These are phyloP conservation scores for Eulithis prunata DNA, from an alignment of 2,888 invertebrate genomes.

Conservation along the genomic window DNA sequence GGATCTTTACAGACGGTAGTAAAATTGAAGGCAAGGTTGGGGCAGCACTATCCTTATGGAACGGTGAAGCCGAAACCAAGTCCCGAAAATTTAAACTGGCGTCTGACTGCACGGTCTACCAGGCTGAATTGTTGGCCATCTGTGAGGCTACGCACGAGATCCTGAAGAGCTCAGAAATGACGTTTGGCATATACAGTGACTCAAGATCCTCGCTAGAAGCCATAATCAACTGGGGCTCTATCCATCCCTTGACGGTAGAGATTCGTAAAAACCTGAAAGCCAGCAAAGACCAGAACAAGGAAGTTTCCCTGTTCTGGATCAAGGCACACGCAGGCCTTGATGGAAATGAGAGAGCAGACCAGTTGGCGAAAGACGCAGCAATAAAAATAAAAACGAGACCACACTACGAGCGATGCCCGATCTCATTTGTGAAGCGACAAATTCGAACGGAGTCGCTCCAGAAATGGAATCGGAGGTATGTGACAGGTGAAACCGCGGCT, in stretches of 20 bases:
- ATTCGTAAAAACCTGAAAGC: not conserved
- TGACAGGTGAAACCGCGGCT: no score
- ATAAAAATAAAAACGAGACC: conserved; percentile 9
- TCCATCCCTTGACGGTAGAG: conserved; percentile 28
- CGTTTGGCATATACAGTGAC: no score
- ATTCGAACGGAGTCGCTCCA: not conserved
- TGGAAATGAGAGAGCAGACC: no score
- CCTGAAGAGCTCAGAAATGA: not conserved
- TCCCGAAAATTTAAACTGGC: no score
- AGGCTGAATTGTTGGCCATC: not conserved
- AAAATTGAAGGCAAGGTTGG: conserved; percentile 25
- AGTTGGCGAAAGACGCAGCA: no score
- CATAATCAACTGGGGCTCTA: no score
- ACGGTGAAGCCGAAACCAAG: not conserved
- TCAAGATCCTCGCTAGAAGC: not conserved
- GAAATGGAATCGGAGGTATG: no score
- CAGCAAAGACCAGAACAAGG: not conserved
- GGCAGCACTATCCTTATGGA: conserved; percentile 10
- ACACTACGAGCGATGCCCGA: conserved; percentile 15
- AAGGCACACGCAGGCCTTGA: no score
- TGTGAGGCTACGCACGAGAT: conserved; percentile 11
- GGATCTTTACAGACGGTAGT: conserved; percentile 26
- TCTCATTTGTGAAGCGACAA: conserved; percentile 30
- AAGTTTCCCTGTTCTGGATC: conserved; percentile 20
- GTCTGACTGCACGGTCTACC: not conserved